Evolutionary conservation across 1,140 invertebrate species (phyloP), one percentile per base, ranked within the genome.

Genomic region (Drosophila repletoides): DNA sequence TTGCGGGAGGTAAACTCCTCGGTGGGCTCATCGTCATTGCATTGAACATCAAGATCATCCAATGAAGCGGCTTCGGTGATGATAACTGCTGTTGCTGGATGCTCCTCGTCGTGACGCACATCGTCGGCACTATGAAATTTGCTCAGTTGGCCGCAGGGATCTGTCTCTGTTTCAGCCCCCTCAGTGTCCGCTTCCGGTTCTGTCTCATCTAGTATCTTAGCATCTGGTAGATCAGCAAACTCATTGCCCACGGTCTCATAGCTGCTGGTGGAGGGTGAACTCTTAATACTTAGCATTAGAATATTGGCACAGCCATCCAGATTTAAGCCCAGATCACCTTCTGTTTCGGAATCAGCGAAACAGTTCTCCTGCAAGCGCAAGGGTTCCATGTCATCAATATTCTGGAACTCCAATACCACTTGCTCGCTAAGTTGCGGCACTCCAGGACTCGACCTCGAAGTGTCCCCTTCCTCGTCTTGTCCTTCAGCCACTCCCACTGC

Each of bases 61-160:
- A 87, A 48, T 0, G 90, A 90, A 3, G 91, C 92, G 0, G 93
- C 93, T 77, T 94, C 93, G 0, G 93, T 94, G 10, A 94, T 92
- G 65, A 94, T 94, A 0, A 94, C 93, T 1, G 88, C 79, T 7
- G 88, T 89, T 21, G 65, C 74, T 1, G 81, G 75, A 29, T 84
- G 80, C 31, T 67, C 65, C 26, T 51, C 46, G 14, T 81, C 76
- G 24, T 58, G 40, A 6, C 76, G 64, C 10, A 89, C 49, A 59
- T 89, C 87, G 5, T 87, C 81, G 14, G 75, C 77, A 7, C 87
- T 89, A 24, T 89, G 87, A 29, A 87, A 89, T 36, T 84, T 88
- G 10, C 64, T 88, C 0, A 81, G 33, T 26, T 65, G 68, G 0
- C 46, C 52, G 5, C 31, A 41, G 5, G 19, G 17, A 2, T 64